Conservation (phyloP, 2,113 vertebrate genomes). For the Theristicus caerulescens region DNA sequence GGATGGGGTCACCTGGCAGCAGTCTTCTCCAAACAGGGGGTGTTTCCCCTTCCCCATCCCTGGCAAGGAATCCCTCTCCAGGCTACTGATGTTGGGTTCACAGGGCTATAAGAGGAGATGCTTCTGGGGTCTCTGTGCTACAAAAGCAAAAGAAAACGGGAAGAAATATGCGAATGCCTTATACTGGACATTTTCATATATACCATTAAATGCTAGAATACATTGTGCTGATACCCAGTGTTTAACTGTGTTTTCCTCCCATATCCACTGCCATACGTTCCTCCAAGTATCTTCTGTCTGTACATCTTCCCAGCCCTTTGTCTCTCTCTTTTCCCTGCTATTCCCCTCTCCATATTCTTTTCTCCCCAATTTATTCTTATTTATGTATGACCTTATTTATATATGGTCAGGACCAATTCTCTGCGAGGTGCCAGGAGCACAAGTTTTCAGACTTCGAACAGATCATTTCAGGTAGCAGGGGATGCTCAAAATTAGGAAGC, state of each 20-base stretch:
- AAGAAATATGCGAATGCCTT: background rate
- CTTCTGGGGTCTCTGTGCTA: background rate
- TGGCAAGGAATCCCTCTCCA: background rate
- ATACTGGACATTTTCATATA: background rate
- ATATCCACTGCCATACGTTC: background rate
- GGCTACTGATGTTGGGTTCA: rapidly evolving
- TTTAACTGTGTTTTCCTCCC: background rate
- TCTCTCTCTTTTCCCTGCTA: background rate
- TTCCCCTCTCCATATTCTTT: background rate
- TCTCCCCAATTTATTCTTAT: background rate
- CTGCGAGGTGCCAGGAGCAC: background rate
- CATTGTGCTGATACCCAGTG: rapidly evolving
- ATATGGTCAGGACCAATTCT: background rate
- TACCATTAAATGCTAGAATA: background rate
- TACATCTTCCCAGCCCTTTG: background rate
- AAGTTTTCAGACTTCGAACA: background rate
- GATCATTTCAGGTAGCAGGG: background rate
- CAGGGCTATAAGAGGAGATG: background rate
- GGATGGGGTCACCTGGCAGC: background rate
- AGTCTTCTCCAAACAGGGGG: background rate
- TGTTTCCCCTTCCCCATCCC: background rate
- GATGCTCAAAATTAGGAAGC: background rate
- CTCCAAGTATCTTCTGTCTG: background rate
- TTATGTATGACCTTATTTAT: background rate
- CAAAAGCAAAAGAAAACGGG: background rate